Evolutionary conservation across 2,113 vertebrate species (phyloP), one percentile per base, ranked within the genome.

Genomic region (Protobothrops flavoviridis): DNA sequence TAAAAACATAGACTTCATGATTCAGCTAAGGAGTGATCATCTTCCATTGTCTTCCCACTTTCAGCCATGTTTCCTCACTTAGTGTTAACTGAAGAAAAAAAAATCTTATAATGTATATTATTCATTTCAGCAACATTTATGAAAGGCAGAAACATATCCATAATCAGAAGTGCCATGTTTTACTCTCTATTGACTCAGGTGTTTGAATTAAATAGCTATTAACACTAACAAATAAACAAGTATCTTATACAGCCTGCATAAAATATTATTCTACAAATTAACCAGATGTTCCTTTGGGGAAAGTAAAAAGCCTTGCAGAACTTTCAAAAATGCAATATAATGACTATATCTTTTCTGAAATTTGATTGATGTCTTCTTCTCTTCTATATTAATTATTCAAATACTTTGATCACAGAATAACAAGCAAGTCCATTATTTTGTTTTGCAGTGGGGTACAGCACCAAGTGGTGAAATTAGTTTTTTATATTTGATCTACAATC

Each of bases 271-370:
- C 29, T 89, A 90, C 88, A 94, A 90, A 39, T 86, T 89, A 13
- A 92, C 48, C 91, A 94, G 88, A 85, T 92, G 88, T 87, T 92
- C 55, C 87, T 91, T 93, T 85, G 69, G 93, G 90, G n/a, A 50
- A 91, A 91, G 52, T 53, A 94, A 39, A 89, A 89, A 91, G 85
- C 61, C 21, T 81, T 85, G 15, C 45, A 43, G 61, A 43, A 50
- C 15, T n/a, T 69, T 88, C 4, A 33, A 92, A 86, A 43, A 59
- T 29, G 45, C 64, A 53, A 1, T 74, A 39, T 56, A 93, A 90
- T 52, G 57, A 52, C 88, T 29, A 56, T 61, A 56, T 86, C 45
- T 90, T 90, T 93, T 85, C 50, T 90, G 55, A 93, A 61, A 33
- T 52, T 89, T 39, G 88, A 74, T 45, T 85, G 33, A 50, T 48